These are phyloP conservation scores for Drosophila setosimentum DNA, from an alignment of 2,888 invertebrate species.

Conservation along the genomic window DNA sequence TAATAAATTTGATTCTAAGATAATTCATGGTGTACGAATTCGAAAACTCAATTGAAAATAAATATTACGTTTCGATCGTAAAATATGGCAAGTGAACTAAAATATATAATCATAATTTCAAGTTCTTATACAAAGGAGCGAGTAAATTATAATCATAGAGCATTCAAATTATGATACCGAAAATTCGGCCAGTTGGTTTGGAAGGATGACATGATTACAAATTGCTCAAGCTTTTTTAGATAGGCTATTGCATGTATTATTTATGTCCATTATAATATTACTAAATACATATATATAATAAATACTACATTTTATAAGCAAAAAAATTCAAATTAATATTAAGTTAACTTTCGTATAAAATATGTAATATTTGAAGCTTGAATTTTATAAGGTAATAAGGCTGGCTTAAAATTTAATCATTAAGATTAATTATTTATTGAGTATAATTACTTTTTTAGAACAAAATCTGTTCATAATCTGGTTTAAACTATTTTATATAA, in stretches of 20 bases:
- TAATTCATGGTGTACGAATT: not conserved
- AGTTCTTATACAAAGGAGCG: not conserved
- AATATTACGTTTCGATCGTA: not conserved
- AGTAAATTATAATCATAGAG: not conserved
- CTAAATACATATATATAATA: slow-evolving; percentile 6
- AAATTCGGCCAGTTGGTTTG: slow-evolving; percentile 15
- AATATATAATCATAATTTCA: not conserved
- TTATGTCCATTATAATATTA: slow-evolving; percentile 10
- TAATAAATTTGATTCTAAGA: not conserved
- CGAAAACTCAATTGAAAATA: not conserved
- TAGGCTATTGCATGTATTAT: slow-evolving; percentile 14
- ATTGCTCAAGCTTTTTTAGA: slow-evolving; percentile 10
- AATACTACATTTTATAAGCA: slow-evolving; percentile 1
- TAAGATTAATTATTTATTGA: not conserved
- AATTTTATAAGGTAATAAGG: not conserved
- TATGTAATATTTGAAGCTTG: no score
- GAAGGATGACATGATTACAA: slow-evolving; percentile 7
- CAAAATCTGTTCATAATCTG: not conserved
- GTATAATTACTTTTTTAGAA: not conserved
- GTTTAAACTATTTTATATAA: not conserved
- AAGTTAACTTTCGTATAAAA: not conserved
- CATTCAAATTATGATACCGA: slow-evolving; percentile 4
- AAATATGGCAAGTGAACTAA: not conserved
- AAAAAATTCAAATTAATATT: slow-evolving; percentile 9
- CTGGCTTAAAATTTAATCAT: not conserved